Evolutionary conservation across 2,888 invertebrate genomes (phyloP).

Genomic region (Cerastoderma edule): DNA sequence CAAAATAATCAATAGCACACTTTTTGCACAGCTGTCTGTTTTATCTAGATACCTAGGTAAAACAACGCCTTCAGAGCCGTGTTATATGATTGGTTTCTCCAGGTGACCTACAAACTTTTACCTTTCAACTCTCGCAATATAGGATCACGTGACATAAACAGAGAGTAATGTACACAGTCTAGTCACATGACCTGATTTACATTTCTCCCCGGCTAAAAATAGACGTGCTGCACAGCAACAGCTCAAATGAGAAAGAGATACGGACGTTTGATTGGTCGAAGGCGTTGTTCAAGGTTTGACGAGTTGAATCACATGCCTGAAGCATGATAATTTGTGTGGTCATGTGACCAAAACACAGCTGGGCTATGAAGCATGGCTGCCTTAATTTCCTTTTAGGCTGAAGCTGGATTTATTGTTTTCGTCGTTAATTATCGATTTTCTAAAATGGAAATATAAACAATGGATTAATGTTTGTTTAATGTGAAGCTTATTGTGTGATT

Average conservation of each 20-base stretch:
- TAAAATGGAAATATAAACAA: conserved; percentile 31
- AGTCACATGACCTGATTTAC: conserved; percentile 61
- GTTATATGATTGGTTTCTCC: conserved; percentile 25
- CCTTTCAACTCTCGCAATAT: conserved; percentile 30
- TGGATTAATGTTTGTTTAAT: conserved; percentile 22
- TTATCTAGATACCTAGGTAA: conserved; percentile 8
- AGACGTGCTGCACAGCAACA: conserved; percentile 74
- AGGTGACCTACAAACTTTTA: conserved; percentile 37
- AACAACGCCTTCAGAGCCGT: conserved; percentile 3
- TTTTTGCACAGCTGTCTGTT: conserved; percentile 2
- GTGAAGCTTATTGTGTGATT: not conserved
- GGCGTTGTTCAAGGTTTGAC: conserved; percentile 66
- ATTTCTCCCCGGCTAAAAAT: conserved; percentile 64
- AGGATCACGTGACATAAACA: conserved; percentile 51
- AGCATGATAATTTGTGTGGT: conserved; percentile 68
- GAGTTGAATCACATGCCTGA: conserved; percentile 70
- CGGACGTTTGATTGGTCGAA: conserved; percentile 67
- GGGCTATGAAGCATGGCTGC: conserved; percentile 61
- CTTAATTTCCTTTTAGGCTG: conserved; percentile 55
- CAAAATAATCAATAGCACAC: conserved; percentile 8
- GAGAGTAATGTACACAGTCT: conserved; percentile 37
- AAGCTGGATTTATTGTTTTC: conserved; percentile 60
- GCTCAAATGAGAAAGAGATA: conserved; percentile 63
- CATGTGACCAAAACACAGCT: conserved; percentile 79
- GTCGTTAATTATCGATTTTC: conserved; percentile 50